phyloP scores from a whole-genome alignment of 2,888 invertebrate species.

The Myopa testacea region DNA sequence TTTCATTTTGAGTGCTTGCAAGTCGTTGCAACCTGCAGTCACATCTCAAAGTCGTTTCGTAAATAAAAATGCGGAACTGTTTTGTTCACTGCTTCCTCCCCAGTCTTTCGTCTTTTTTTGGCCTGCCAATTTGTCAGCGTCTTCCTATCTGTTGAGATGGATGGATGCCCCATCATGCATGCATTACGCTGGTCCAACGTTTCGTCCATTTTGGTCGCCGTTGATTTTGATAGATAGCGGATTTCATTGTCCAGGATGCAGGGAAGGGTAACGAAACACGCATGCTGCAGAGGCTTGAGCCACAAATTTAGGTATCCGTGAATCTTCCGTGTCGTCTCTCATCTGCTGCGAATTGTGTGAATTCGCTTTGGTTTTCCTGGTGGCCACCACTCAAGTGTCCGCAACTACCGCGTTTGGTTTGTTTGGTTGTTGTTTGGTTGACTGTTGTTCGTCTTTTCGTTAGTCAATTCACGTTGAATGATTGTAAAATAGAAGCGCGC shows the following conservation, averaged over 20 bases:
- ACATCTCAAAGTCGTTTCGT: no score
- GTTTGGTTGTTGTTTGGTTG: not conserved
- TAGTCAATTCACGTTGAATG: slow-evolving; percentile 11
- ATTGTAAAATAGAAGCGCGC: slow-evolving; percentile 23
- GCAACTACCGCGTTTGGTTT: not conserved
- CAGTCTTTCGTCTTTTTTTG: no score
- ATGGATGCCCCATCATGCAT: not conserved
- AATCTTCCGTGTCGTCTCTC: not conserved
- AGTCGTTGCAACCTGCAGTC: no score
- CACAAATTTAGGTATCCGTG: not conserved
- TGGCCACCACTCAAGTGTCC: not conserved
- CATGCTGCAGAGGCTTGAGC: not conserved
- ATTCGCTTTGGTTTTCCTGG: not conserved
- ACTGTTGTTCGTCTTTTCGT: slow-evolving; percentile 16
- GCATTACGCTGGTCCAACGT: not conserved
- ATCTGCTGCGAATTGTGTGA: not conserved
- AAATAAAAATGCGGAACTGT: slow-evolving; percentile 15
- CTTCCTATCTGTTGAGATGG: not conserved
- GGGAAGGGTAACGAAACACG: no score
- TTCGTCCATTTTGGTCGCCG: slow-evolving; percentile 3
- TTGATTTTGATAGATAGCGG: not conserved
- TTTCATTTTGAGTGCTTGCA: no score
- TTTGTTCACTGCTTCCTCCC: not conserved
- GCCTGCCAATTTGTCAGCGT: not conserved
- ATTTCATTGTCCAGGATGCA: not conserved